phyloP scores from a whole-genome alignment of 2,113 vertebrate species.

The Aldabrachelys gigantea region DNA sequence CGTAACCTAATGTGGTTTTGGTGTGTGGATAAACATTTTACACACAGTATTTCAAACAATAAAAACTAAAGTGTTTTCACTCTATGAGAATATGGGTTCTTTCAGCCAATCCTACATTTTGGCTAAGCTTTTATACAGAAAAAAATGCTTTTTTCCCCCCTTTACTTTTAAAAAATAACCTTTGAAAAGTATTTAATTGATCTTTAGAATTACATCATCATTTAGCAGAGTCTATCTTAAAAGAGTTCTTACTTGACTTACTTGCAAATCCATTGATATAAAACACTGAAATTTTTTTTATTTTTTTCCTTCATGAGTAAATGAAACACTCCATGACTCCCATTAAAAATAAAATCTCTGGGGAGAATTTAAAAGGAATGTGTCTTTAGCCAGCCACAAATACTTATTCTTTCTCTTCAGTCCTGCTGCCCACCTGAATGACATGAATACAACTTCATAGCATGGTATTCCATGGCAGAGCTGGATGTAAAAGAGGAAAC shows the following conservation, averaged over 20 bases:
- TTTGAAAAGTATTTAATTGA: background rate
- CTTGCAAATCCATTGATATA: background rate
- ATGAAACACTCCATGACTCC: background rate
- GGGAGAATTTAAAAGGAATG: background rate
- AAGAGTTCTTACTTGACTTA: background rate
- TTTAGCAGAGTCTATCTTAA: background rate
- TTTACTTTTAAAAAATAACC: background rate
- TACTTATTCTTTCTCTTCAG: background rate
- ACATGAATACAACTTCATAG: background rate
- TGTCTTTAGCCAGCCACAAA: constrained; percentile 6
- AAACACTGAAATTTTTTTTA: background rate
- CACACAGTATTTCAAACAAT: background rate
- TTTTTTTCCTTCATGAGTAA: background rate
- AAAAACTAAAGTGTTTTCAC: background rate
- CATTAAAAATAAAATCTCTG: background rate
- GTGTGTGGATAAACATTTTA: background rate
- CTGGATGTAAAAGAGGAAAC: background rate
- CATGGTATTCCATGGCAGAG: background rate
- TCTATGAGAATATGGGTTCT: background rate
- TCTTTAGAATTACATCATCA: background rate
- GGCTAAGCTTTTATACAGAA: background rate
- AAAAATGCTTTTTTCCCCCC: background rate
- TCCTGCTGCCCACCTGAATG: background rate
- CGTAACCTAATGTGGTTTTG: background rate
- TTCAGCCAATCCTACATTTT: background rate